phyloP scores from a whole-genome alignment of 2,797 vertebrate genomes.

The Xyrichtys novacula region DNA sequence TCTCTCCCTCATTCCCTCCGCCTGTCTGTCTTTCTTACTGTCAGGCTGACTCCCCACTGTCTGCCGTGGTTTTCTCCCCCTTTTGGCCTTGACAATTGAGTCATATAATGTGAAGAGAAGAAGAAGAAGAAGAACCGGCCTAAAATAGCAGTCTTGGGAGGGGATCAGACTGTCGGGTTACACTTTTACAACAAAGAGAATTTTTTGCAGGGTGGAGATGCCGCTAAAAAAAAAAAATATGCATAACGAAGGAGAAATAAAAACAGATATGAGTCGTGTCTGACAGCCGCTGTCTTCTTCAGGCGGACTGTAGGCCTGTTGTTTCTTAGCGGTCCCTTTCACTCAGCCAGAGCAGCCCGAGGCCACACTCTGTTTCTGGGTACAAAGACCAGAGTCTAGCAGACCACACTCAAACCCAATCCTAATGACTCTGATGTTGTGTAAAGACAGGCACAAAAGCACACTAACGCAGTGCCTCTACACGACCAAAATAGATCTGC shows the following conservation, averaged over 20 bases:
- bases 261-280: slow-evolving; percentile 8
- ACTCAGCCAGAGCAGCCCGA: slow-evolving; percentile 34
- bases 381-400: slow-evolving; percentile 39
- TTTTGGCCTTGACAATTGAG: slow-evolving; percentile 57
- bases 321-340: slow-evolving; percentile 33
- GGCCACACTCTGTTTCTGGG: slow-evolving; percentile 38
- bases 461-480: slow-evolving; percentile 31
- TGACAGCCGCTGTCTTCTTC: slow-evolving; percentile 26
- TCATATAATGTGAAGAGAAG: slow-evolving; percentile 57
- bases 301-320: slow-evolving; percentile 4
- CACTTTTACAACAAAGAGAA: slow-evolving; percentile 13
- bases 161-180: no score
- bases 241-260: background rate
- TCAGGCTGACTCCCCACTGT: slow-evolving; percentile 72
- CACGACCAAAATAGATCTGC: slow-evolving; percentile 54
- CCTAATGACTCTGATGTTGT: slow-evolving; percentile 32
- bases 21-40: slow-evolving; percentile 51
- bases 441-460: slow-evolving; percentile 38
- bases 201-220: background rate
- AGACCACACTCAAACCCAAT: slow-evolving; percentile 13
- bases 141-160: slow-evolving; percentile 40
- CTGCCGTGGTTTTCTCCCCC: slow-evolving; percentile 60
- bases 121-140: slow-evolving; percentile 38
- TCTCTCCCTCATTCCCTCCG: slow-evolving; percentile 12
- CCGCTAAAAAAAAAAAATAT: slow-evolving; percentile 28